These are phyloP conservation scores for Pediacus dermestoides DNA, from an alignment of 2,888 invertebrate species.

Conservation along the genomic window DNA sequence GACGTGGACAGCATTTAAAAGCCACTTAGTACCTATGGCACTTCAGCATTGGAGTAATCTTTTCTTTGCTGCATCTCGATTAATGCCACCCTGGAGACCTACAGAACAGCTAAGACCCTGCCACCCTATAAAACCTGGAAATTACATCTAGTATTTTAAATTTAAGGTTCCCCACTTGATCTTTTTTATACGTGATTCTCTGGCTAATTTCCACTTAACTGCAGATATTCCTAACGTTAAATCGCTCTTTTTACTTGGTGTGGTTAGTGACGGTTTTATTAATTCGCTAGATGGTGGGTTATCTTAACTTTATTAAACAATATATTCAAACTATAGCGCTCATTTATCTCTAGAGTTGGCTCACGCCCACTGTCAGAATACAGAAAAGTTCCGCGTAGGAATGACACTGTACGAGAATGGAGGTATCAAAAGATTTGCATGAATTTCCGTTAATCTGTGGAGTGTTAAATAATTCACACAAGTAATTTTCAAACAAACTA, in stretches of 20 bases:
- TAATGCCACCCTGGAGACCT: conserved; percentile 14
- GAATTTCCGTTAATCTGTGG: too few relatives aligned
- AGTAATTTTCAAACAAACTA: too few relatives aligned
- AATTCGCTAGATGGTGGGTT: conserved; percentile 18
- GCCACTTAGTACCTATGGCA: too few relatives aligned
- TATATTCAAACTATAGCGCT: too few relatives aligned
- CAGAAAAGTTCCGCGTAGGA: too few relatives aligned
- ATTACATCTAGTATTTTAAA: conserved; percentile 31
- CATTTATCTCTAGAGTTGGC: too few relatives aligned
- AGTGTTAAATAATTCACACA: too few relatives aligned
- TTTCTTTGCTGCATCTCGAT: conserved; percentile 15
- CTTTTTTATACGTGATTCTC: conserved; percentile 27
- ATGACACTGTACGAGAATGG: too few relatives aligned
- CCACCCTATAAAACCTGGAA: conserved; percentile 25
- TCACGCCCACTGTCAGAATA: too few relatives aligned
- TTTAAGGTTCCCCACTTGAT: conserved; percentile 27
- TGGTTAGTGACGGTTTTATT: conserved; percentile 20
- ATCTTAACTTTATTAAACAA: conserved; percentile 15
- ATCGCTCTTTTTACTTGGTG: conserved; percentile 18
- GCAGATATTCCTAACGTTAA: conserved; percentile 24
- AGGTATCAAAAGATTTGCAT: too few relatives aligned
- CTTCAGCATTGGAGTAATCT: too few relatives aligned
- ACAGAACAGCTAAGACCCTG: conserved; percentile 4
- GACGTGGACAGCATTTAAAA: conserved; percentile 8
- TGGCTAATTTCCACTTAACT: conserved; percentile 28